These are phyloP conservation scores for Charaxes varanes DNA, from an alignment of 1,140 invertebrate genomes.

Conservation along the genomic window DNA sequence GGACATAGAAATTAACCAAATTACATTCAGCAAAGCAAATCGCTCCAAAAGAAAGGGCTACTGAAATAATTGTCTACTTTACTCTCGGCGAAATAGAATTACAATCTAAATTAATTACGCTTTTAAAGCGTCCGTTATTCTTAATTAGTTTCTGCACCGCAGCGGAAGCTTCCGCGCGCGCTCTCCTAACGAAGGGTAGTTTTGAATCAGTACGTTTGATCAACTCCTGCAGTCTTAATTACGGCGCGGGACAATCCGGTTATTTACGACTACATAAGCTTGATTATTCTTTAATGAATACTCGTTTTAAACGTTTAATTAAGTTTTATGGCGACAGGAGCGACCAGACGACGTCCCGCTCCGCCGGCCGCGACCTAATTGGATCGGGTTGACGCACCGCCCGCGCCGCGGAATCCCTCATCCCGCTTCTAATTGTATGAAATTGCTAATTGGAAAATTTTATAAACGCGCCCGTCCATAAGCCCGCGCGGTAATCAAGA, in stretches of 20 bases:
- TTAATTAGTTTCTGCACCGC: conserved; percentile 74
- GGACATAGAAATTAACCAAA: conserved; percentile 68
- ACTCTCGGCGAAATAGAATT: conserved; percentile 72
- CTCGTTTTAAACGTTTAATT: conserved; percentile 76
- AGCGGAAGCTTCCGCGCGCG: conserved; percentile 65
- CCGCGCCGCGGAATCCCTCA: conserved; percentile 34
- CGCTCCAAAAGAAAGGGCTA: conserved; percentile 69
- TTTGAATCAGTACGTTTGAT: conserved; percentile 74
- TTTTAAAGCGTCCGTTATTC: conserved; percentile 74
- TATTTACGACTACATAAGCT: conserved; percentile 76
- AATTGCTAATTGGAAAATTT: conserved; percentile 75
- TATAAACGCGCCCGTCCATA: conserved; percentile 67
- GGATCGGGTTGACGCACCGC: conserved; percentile 65
- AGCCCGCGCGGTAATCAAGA: conserved; percentile 40
- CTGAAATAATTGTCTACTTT: conserved; percentile 73
- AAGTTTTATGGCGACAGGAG: conserved; percentile 75
- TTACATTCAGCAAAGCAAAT: conserved; percentile 67
- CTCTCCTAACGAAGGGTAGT: conserved; percentile 73
- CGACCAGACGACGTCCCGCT: conserved; percentile 68
- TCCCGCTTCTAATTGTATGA: conserved; percentile 69
- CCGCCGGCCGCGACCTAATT: conserved; percentile 72
- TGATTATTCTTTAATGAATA: conserved; percentile 76
- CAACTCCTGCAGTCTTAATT: conserved; percentile 74
- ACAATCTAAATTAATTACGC: conserved; percentile 75
- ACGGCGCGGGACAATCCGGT: conserved; percentile 73